A percentile compares a stretch with the other conserved stretches of the same genome.
These are phyloP conservation scores for Aphrocallistes beatrix DNA, from an alignment of 37 sponge, comb jelly and placozoan species.

Conservation along the genomic window DNA sequence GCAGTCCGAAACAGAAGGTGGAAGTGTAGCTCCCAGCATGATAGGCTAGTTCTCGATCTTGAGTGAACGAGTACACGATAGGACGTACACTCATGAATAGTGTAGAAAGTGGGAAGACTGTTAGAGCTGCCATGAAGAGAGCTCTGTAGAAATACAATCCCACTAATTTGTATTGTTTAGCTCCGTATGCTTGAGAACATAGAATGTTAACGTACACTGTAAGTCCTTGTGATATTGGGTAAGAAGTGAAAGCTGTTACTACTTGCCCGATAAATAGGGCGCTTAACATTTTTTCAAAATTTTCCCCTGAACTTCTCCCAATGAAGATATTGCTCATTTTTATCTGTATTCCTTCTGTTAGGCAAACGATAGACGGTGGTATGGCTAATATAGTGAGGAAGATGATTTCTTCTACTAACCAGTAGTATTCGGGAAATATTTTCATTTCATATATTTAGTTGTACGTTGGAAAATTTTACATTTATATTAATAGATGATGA, in stretches of 20 bases:
- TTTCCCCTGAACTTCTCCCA: background rate
- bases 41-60: background rate
- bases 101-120: background rate
- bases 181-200: slow-evolving; percentile 9
- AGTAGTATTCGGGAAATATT: too few species aligned
- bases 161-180: background rate
- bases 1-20: background rate
- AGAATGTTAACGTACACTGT: background rate
- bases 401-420: background rate
- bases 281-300: background rate
- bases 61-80: background rate
- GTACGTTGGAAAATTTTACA: too few species aligned
- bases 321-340: slow-evolving; percentile 6
- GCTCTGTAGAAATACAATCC: slow-evolving; percentile 17
- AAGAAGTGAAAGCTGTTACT: background rate
- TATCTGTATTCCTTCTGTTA: background rate
- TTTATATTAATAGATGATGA: too few species aligned
- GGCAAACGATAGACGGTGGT: background rate
- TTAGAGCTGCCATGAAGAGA: slow-evolving; percentile 13
- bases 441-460: too few species aligned
- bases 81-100: background rate
- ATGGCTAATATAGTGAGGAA: background rate
- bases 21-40: background rate
- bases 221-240: background rate
- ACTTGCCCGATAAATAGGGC: background rate